Evolutionary conservation across 2,113 vertebrate genomes (phyloP).

Genomic region (Malurus elegans): DNA sequence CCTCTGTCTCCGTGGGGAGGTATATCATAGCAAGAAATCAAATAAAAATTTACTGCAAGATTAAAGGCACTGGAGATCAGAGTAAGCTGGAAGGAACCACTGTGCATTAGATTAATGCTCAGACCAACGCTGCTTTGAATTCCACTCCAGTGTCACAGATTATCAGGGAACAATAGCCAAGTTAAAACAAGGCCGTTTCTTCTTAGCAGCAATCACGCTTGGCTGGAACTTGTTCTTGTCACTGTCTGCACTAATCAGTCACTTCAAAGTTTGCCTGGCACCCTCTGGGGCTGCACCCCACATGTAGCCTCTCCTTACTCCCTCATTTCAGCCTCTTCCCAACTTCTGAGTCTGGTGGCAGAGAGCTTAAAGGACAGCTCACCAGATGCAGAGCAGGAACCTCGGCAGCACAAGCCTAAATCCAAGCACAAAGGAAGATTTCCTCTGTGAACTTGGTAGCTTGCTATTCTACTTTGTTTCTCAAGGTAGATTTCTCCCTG

Average conservation of each 20-base stretch:
- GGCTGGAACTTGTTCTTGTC: neutral
- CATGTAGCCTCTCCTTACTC: neutral
- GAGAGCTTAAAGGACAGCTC: neutral
- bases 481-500: neutral
- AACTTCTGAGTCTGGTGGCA: neutral
- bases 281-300: neutral
- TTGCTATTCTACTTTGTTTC: neutral
- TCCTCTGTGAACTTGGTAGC: neutral
- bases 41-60: neutral
- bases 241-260: neutral
- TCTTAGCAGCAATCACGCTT: neutral
- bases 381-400: neutral
- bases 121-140: neutral
- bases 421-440: neutral
- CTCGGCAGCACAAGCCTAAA: neutral
- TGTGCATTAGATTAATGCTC: neutral
- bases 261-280: neutral
- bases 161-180: neutral
- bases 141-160: neutral
- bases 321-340: neutral
- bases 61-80: constrained; percentile 15
- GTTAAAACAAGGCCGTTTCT: neutral
- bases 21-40: neutral
- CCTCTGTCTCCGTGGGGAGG: neutral
- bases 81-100: neutral